Percentiles rank a stretch among this genome's conserved stretches.
These are phyloP conservation scores for Aphaenogaster ashmeadi DNA, from an alignment of 1,140 invertebrate species.

Conservation along the genomic window DNA sequence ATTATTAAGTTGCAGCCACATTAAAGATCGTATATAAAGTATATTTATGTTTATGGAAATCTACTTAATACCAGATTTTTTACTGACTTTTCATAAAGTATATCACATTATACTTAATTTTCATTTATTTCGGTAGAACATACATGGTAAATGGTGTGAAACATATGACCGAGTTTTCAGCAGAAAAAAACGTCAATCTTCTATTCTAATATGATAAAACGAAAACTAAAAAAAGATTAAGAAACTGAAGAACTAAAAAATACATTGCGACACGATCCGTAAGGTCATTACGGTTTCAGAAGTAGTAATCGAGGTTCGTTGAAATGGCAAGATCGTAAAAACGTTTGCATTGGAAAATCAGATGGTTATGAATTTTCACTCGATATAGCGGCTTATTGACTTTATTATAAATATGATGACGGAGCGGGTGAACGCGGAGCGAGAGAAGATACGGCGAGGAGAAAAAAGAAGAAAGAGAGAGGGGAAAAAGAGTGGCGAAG, in stretches of 20 bases:
- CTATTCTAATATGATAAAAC: background rate
- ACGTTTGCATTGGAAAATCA: background rate
- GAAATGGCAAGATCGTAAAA: background rate
- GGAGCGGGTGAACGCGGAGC: background rate
- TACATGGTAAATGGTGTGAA: no score
- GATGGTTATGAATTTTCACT: conserved; percentile 35
- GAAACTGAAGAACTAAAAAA: background rate
- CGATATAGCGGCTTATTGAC: conserved; percentile 46
- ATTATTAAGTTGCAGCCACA: background rate
- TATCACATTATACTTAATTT: no score
- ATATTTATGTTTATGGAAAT: no score
- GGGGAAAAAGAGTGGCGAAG: background rate
- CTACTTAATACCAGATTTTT: no score
- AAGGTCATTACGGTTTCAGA: background rate
- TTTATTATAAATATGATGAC: conserved; percentile 51
- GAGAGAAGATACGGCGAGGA: conserved; percentile 27
- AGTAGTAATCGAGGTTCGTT: background rate
- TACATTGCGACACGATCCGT: background rate
- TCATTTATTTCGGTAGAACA: no score
- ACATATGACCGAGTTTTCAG: no score
- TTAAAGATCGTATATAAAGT: background rate
- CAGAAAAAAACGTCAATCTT: background rate
- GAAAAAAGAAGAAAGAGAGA: background rate
- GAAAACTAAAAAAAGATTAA: background rate
- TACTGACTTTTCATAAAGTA: no score